Percentiles rank a stretch among this genome's conserved stretches.
Evolutionary conservation across 2,888 invertebrate genomes (phyloP).

Genomic region (Drosophila meridiana): DNA sequence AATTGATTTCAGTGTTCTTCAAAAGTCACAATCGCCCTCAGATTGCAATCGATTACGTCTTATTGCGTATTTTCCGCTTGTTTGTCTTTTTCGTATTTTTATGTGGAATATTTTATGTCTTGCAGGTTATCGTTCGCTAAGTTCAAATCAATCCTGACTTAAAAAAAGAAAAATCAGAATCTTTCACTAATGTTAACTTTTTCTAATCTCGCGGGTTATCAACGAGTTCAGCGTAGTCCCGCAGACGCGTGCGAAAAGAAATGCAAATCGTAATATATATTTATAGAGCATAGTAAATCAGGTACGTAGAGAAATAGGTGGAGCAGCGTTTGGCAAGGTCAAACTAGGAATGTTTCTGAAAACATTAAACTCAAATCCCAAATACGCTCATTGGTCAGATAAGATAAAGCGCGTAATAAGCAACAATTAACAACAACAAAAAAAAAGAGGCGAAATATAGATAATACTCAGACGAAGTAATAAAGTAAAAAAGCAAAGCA

Average conservation of each 20-base stretch:
- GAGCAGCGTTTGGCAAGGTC: slow-evolving; percentile 58
- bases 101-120: slow-evolving; percentile 6
- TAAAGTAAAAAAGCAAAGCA: slow-evolving; percentile 38
- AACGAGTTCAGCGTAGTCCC: slow-evolving; percentile 31
- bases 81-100: slow-evolving; percentile 6
- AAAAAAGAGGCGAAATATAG: slow-evolving; percentile 20
- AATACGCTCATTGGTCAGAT: slow-evolving; percentile 48
- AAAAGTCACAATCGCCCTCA: slow-evolving; percentile 16
- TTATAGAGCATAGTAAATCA: slow-evolving; percentile 34
- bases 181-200: slow-evolving; percentile 59
- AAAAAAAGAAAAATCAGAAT: slow-evolving; percentile 19
- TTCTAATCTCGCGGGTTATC: slow-evolving; percentile 71
- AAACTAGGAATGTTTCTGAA: slow-evolving; percentile 16
- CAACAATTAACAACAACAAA: slow-evolving; percentile 60
- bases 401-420: slow-evolving; percentile 61
- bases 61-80: slow-evolving; percentile 12
- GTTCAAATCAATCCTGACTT: slow-evolving; percentile 42
- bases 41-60: slow-evolving; percentile 43
- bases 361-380: slow-evolving; percentile 40
- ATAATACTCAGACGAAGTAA: slow-evolving; percentile 35
- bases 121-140: slow-evolving; percentile 25
- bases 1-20: slow-evolving; percentile 28
- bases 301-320: slow-evolving; percentile 41
- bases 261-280: slow-evolving; percentile 44
- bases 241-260: slow-evolving; percentile 47